These are phyloP conservation scores for Aurelia aurita complex sp. Pacific DNA, from an alignment of 30 jellyfish, hydroid and myxozoan genomes.

Conservation along the genomic window DNA sequence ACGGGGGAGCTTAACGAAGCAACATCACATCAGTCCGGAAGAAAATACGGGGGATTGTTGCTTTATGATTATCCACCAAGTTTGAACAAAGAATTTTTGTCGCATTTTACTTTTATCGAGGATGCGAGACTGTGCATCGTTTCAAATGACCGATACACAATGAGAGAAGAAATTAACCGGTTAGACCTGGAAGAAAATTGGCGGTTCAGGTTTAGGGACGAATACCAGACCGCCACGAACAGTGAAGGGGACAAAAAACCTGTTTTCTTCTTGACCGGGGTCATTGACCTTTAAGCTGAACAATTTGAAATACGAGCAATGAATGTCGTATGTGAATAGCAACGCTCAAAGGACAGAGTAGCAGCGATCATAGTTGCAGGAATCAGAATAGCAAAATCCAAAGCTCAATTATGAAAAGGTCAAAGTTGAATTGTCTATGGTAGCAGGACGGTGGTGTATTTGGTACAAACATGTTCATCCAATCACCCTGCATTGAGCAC, in stretches of 20 bases:
- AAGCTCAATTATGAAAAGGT: no score
- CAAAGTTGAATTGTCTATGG: no score
- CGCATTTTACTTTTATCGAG: slow-evolving; percentile 61
- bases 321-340: no score
- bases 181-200: slow-evolving; percentile 88
- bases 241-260: slow-evolving; percentile 67
- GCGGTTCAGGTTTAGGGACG: slow-evolving; percentile 94
- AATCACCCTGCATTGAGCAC: no score
- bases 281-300: slow-evolving; percentile 27
- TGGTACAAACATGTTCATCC: no score
- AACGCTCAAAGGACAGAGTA: no score
- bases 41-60: slow-evolving; percentile 75
- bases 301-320: no score
- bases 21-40: slow-evolving; percentile 25
- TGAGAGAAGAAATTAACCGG: slow-evolving; percentile 81
- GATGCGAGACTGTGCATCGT: slow-evolving; percentile 77
- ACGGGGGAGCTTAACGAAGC: slow-evolving; percentile 51
- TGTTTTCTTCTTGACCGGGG: slow-evolving; percentile 71
- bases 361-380: no score
- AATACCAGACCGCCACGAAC: slow-evolving; percentile 86
- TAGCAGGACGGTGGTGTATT: no score
- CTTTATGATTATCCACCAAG: slow-evolving; percentile 66
- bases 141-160: slow-evolving; percentile 82
- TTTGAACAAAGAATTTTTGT: slow-evolving; percentile 68
- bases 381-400: no score